Conservation (phyloP, 2,113 vertebrate genomes). For the Otolemur garnettii region DNA sequence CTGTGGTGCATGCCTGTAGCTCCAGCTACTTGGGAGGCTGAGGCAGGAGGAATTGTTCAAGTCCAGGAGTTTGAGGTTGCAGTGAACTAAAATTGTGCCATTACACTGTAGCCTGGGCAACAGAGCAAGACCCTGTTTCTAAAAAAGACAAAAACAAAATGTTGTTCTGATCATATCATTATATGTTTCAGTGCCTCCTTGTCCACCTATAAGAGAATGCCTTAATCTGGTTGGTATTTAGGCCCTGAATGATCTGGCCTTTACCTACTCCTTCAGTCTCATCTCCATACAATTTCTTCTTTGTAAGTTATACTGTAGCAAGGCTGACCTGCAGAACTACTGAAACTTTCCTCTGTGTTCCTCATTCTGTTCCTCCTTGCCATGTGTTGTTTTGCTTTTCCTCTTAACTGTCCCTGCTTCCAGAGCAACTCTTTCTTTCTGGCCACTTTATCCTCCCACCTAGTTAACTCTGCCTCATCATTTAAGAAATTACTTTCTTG, state of each 20-base stretch:
- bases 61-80: too few relatives aligned
- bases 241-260: not conserved
- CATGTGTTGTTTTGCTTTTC: constrained; percentile 31
- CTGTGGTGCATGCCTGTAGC: too few relatives aligned
- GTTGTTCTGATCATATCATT: not conserved
- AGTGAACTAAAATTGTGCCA: too few relatives aligned
- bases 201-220: not conserved
- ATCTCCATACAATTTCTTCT: constrained; percentile 26
- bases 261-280: not conserved
- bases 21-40: too few relatives aligned
- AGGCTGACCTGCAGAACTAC: not conserved
- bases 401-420: not conserved
- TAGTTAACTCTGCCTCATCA: not conserved
- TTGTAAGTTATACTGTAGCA: not conserved
- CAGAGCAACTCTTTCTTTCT: not conserved
- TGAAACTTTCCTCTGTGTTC: not conserved
- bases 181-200: not conserved
- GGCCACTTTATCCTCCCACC: not conserved
- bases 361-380: not conserved
- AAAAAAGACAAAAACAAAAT: not conserved
- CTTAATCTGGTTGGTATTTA: not conserved
- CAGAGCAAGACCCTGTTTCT: too few relatives aligned
- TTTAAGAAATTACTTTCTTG: constrained; percentile 43
- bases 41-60: too few relatives aligned
- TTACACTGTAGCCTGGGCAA: too few relatives aligned